These are phyloP conservation scores for Todus mexicanus DNA, from an alignment of 2,797 vertebrate genomes.

Conservation along the genomic window DNA sequence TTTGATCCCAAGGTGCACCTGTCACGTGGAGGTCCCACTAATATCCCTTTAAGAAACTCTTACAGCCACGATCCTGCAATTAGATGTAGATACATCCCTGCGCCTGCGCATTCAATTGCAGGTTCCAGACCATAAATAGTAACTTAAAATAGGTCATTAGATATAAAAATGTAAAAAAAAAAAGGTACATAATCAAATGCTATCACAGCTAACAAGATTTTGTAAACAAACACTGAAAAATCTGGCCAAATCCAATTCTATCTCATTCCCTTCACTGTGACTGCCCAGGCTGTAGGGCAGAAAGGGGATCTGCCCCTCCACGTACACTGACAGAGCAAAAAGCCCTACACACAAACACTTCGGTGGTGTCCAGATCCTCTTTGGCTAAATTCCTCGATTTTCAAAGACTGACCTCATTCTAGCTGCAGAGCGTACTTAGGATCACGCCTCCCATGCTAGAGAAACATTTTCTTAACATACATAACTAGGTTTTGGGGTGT, in stretches of 20 bases:
- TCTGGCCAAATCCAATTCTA: background rate
- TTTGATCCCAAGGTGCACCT: slow-evolving; percentile 38
- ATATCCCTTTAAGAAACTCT: slow-evolving; percentile 36
- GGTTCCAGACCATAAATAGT: slow-evolving; percentile 21
- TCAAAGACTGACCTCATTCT: background rate
- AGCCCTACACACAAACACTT: background rate
- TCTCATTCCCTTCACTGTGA: background rate
- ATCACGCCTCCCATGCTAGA: background rate
- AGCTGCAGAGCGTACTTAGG: background rate
- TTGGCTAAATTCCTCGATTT: background rate
- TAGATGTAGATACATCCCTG: background rate
- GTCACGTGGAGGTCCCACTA: slow-evolving; percentile 9
- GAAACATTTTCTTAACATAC: slow-evolving; percentile 8
- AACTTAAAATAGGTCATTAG: slow-evolving; percentile 16
- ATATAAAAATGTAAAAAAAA: slow-evolving; percentile 30
- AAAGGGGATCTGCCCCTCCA: background rate
- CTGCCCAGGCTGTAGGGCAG: background rate
- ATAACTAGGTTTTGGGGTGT: background rate
- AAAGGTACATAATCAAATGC: background rate
- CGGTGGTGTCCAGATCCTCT: background rate
- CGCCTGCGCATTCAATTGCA: slow-evolving; percentile 31
- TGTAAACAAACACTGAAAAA: slow-evolving; percentile 70
- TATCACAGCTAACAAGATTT: slow-evolving; percentile 49
- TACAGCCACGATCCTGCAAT: slow-evolving; percentile 17
- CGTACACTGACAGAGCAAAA: background rate